These are phyloP conservation scores for Podotricha telesiphe DNA, from an alignment of 2,888 invertebrate species.

Conservation along the genomic window DNA sequence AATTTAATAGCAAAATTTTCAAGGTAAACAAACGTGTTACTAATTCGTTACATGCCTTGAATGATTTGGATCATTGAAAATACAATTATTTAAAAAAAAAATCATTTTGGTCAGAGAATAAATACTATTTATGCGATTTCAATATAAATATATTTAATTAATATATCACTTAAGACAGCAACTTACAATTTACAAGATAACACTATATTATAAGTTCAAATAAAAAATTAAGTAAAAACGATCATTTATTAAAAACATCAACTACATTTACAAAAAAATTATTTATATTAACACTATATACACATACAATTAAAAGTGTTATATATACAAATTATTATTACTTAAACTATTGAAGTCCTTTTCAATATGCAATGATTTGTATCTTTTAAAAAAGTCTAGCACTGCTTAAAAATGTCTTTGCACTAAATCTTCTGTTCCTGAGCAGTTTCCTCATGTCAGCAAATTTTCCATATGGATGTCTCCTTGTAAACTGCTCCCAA, in stretches of 20 bases:
- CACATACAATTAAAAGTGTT: conserved; percentile 29
- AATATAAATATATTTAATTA: not conserved
- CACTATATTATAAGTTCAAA: not conserved
- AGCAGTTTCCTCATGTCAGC: conserved; percentile 33
- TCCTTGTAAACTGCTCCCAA: conserved; percentile 44
- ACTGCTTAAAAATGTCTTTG: conserved; percentile 47
- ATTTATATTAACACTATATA: conserved; percentile 23
- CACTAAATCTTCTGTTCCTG: conserved; percentile 41
- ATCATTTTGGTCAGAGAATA: too few relatives aligned
- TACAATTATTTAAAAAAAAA: too few relatives aligned
- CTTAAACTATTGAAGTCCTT: conserved; percentile 27
- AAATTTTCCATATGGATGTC: conserved; percentile 43
- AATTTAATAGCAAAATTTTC: too few relatives aligned
- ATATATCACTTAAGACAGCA: not conserved
- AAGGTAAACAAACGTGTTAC: too few relatives aligned
- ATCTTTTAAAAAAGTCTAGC: conserved; percentile 45
- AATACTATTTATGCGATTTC: not conserved
- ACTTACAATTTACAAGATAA: not conserved
- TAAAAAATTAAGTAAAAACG: conserved; percentile 23
- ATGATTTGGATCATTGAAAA: too few relatives aligned
- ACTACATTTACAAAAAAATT: conserved; percentile 24
- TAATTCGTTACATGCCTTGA: too few relatives aligned
- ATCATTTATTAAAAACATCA: conserved; percentile 23
- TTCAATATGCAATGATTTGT: conserved; percentile 34
- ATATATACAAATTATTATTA: conserved; percentile 38